Conservation (phyloP, 2,888 invertebrate species). For the Apodemia duryi region DNA sequence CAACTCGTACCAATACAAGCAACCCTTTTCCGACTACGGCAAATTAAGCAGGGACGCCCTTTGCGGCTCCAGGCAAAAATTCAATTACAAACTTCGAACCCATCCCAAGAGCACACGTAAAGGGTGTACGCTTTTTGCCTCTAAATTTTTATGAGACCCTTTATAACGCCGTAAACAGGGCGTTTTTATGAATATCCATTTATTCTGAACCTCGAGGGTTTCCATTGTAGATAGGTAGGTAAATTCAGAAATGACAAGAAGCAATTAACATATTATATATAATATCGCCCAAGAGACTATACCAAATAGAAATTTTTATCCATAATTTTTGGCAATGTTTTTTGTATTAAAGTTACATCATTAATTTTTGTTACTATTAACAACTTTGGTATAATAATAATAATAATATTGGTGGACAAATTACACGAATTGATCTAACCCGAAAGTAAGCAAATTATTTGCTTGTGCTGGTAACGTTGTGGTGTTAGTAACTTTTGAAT, state of each 20-base stretch:
- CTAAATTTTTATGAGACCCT: conserved; percentile 75
- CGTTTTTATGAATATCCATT: conserved; percentile 76
- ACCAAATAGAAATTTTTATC: background rate
- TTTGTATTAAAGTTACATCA: too few species aligned
- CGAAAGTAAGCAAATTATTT: too few species aligned
- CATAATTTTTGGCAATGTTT: background rate
- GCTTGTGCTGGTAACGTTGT: too few species aligned
- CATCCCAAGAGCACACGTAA: conserved; percentile 73
- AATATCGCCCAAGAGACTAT: background rate
- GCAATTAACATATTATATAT: conserved; percentile 3
- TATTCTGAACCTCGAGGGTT: conserved; percentile 52
- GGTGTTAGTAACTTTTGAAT: too few species aligned
- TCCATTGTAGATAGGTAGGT: conserved; percentile 15
- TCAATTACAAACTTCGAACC: conserved; percentile 75
- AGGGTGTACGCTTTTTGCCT: conserved; percentile 66
- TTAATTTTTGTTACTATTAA: too few species aligned
- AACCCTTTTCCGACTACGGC: conserved; percentile 69
- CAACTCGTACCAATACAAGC: conserved; percentile 36
- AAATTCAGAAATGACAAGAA: conserved; percentile 15
- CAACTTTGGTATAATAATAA: too few species aligned
- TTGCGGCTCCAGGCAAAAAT: conserved; percentile 77
- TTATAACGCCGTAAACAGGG: conserved; percentile 74
- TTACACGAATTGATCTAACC: too few species aligned
- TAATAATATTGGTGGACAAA: too few species aligned
- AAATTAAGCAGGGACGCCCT: conserved; percentile 75